phyloP scores from a whole-genome alignment of 2,888 invertebrate genomes.

The Drosophila siamana region DNA sequence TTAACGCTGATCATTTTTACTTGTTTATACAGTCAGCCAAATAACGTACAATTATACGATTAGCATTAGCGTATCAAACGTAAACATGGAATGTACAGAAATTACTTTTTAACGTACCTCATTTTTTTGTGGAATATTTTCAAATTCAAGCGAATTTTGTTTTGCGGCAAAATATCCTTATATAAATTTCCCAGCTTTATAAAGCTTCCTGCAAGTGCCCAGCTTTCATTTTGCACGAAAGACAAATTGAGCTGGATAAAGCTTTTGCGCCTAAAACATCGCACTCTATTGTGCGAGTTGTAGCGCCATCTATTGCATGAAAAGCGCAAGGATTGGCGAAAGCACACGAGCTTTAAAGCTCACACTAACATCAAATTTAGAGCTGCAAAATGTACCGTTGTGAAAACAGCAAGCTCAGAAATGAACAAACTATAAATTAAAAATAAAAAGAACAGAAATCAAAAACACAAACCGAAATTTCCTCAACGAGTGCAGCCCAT shows the following conservation, averaged over 20 bases:
- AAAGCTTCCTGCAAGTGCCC: too few relatives aligned
- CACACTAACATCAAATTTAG: neutral
- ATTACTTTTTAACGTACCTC: too few relatives aligned
- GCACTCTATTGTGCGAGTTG: neutral
- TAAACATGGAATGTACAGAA: too few relatives aligned
- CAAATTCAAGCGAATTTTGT: too few relatives aligned
- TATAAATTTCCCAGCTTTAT: neutral
- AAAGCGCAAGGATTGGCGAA: neutral
- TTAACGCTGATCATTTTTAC: conserved; percentile 34
- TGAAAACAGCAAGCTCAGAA: conserved; percentile 5
- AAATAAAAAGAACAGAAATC: conserved; percentile 15
- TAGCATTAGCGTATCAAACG: too few relatives aligned
- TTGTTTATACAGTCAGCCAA: too few relatives aligned
- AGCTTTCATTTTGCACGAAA: neutral
- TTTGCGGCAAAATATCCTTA: too few relatives aligned
- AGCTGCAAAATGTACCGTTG: conserved; percentile 13
- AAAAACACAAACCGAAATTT: conserved; percentile 83
- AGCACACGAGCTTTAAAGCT: conserved; percentile 10
- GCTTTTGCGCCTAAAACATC: too few relatives aligned
- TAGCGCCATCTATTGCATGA: conserved; percentile 23
- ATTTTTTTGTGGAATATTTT: too few relatives aligned
- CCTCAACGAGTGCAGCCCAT: conserved; percentile 78
- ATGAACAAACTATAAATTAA: conserved; percentile 1
- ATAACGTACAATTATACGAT: too few relatives aligned
- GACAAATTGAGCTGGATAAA: neutral